Conservation (phyloP, 2,888 invertebrate genomes). For the Perdita meconis region DNA sequence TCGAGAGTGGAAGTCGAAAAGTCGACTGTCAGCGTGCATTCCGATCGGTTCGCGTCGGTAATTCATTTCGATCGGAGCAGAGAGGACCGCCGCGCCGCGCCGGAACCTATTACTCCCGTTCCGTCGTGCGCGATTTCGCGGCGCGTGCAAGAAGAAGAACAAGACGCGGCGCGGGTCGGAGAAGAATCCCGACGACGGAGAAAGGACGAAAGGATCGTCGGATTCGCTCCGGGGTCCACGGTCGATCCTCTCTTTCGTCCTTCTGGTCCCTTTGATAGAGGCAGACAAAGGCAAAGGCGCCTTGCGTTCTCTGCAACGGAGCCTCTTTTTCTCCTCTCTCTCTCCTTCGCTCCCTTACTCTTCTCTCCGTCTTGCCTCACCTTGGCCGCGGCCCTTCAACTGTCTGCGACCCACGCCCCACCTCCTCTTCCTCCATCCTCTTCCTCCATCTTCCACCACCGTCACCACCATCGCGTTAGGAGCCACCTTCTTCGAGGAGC, state of each 20-base stretch:
- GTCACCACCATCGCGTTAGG: constrained; percentile 46
- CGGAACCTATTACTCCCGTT: constrained; percentile 28
- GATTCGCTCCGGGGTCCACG: constrained; percentile 33
- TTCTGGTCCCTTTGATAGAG: constrained; percentile 66
- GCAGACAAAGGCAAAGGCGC: constrained; percentile 77
- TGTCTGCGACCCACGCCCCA: constrained; percentile 82
- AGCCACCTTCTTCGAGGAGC: constrained; percentile 47
- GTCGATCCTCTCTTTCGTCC: constrained; percentile 60
- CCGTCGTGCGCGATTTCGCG: constrained; percentile 55
- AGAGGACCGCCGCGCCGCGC: too few relatives aligned
- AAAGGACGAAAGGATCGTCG: constrained; percentile 47
- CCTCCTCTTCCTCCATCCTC: constrained; percentile 70
- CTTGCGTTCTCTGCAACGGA: constrained; percentile 66
- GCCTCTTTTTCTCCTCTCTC: constrained; percentile 62
- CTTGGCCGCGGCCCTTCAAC: constrained; percentile 85
- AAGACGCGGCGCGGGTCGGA: constrained; percentile 33
- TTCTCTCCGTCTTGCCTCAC: constrained; percentile 78
- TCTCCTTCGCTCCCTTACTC: constrained; percentile 59
- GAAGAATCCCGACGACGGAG: constrained; percentile 25
- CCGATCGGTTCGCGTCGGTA: not conserved
- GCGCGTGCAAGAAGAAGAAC: constrained; percentile 46
- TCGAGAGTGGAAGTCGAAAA: not conserved
- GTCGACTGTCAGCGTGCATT: not conserved
- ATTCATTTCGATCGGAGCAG: constrained; percentile 19
- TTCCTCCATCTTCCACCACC: constrained; percentile 64